Evolutionary conservation across 2,888 invertebrate species (phyloP).

Genomic region (Hypsopygia costalis): DNA sequence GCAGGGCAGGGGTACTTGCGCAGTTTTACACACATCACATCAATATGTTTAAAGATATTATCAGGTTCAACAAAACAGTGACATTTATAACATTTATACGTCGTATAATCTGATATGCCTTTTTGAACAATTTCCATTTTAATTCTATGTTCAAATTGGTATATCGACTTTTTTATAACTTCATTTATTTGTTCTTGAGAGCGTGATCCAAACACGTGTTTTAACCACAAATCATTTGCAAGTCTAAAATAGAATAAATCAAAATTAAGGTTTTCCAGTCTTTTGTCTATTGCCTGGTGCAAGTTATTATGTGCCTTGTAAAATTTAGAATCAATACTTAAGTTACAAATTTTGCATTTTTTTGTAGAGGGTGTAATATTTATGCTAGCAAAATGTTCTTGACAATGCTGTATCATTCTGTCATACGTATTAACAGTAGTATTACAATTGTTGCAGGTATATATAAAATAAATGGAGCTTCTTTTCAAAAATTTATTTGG

Average conservation of each 20-base stretch:
- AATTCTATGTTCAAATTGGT: slow-evolving; percentile 48
- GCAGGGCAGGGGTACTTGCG: slow-evolving; percentile 39
- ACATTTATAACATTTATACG: slow-evolving; percentile 56
- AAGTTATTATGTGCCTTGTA: slow-evolving; percentile 30
- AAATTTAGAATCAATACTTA: slow-evolving; percentile 31
- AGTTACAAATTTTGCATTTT: slow-evolving; percentile 33
- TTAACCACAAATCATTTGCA: slow-evolving; percentile 43
- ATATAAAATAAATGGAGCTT: slow-evolving; percentile 22
- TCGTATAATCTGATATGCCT: slow-evolving; percentile 33
- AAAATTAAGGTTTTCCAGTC: slow-evolving; percentile 31
- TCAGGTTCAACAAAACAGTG: slow-evolving; percentile 36
- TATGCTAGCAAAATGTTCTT: slow-evolving; percentile 37
- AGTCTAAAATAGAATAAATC: slow-evolving; percentile 48
- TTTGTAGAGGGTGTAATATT: slow-evolving; percentile 17
- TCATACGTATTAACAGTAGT: slow-evolving; percentile 46
- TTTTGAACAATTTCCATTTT: slow-evolving; percentile 48
- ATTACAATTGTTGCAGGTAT: slow-evolving; percentile 44
- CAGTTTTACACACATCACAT: slow-evolving; percentile 30
- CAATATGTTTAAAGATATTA: slow-evolving; percentile 36
- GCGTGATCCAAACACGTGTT: slow-evolving; percentile 44
- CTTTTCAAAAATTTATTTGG: slow-evolving; percentile 1
- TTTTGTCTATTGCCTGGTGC: slow-evolving; percentile 23
- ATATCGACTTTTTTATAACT: slow-evolving; percentile 44
- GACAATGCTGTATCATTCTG: slow-evolving; percentile 55
- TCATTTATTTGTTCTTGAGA: slow-evolving; percentile 24